A percentile compares a stretch with the other conserved stretches of the same genome.
These are phyloP conservation scores for Hyperopisus bebe DNA, from an alignment of 2,113 vertebrate species.

Conservation along the genomic window DNA sequence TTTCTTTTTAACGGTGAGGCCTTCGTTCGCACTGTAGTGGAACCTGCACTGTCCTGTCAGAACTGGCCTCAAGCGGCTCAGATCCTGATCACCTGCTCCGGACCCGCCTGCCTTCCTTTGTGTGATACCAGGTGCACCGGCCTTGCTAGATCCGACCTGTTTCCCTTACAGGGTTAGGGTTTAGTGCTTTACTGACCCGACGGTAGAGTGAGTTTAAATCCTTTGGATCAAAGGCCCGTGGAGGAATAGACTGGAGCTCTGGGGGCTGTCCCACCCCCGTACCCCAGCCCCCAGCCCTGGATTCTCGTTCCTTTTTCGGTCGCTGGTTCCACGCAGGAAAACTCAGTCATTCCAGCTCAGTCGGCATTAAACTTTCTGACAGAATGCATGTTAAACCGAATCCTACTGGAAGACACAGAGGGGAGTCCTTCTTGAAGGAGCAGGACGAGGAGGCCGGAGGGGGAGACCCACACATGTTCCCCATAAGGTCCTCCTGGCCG, in stretches of 20 bases:
- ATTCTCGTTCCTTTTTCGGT: background rate
- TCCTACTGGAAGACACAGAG: constrained; percentile 37
- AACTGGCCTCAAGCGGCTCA: background rate
- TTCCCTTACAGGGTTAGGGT: background rate
- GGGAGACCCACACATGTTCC: constrained; percentile 37
- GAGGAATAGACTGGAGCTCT: background rate
- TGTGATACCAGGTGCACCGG: background rate
- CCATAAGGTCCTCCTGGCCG: constrained; percentile 37
- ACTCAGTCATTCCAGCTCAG: constrained; percentile 21
- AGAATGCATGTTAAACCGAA: constrained; percentile 39
- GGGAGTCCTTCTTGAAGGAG: constrained; percentile 28
- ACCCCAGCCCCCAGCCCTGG: background rate
- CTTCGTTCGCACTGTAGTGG: background rate
- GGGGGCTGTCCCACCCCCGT: background rate
- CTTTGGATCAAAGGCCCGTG: background rate
- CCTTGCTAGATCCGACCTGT: background rate
- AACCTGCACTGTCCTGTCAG: background rate
- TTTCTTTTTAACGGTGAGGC: background rate
- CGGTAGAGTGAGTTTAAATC: background rate
- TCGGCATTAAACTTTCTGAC: constrained; percentile 43
- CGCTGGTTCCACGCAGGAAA: background rate
- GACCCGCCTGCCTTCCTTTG: background rate
- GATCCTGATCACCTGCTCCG: background rate
- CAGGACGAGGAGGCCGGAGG: background rate
- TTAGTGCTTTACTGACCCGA: background rate